These are phyloP conservation scores for Neodiprion fabricii DNA, from an alignment of 1,140 invertebrate genomes.

Conservation along the genomic window DNA sequence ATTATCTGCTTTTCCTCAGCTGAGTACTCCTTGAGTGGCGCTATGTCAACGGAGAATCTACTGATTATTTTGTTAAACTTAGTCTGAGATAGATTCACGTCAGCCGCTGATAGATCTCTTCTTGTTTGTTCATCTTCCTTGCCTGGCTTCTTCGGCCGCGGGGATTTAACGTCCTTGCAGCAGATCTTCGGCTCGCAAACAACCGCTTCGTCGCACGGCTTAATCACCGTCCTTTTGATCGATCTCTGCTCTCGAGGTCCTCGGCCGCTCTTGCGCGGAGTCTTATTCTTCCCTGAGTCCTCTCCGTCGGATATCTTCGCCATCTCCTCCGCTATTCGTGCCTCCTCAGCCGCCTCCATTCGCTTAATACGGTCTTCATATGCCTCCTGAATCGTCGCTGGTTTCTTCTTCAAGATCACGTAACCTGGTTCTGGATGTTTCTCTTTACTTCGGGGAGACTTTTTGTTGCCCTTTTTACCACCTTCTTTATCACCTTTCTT, in stretches of 20 bases:
- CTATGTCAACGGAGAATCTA: not conserved
- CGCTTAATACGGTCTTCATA: not conserved
- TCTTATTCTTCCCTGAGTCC: slow-evolving; percentile 17
- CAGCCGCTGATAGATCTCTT: not conserved
- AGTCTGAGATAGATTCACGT: not conserved
- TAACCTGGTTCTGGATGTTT: not conserved
- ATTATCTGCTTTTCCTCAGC: slow-evolving; percentile 22
- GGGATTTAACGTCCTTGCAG: slow-evolving; percentile 22
- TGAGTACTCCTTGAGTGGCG: not conserved
- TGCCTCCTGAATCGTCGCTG: not conserved
- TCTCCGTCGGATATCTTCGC: slow-evolving; percentile 1
- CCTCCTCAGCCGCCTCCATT: not conserved
- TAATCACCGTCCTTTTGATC: slow-evolving; percentile 15
- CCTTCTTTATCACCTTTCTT: not conserved
- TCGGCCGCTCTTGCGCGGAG: not conserved
- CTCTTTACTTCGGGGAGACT: not conserved
- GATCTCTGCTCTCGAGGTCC: not conserved
- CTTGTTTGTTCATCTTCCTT: not conserved
- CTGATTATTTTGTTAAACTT: not conserved
- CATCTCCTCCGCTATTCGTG: not conserved
- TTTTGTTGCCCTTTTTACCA: slow-evolving; percentile 11
- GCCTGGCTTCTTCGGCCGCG: not conserved
- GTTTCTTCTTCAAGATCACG: not conserved
- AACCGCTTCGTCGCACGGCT: slow-evolving; percentile 17
- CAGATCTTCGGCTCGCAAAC: slow-evolving; percentile 36